A percentile compares a stretch with the other conserved stretches of the same genome.
These are phyloP conservation scores for Nematostella vectensis DNA, from an alignment of 92 coral and sea anemone species.

Conservation along the genomic window DNA sequence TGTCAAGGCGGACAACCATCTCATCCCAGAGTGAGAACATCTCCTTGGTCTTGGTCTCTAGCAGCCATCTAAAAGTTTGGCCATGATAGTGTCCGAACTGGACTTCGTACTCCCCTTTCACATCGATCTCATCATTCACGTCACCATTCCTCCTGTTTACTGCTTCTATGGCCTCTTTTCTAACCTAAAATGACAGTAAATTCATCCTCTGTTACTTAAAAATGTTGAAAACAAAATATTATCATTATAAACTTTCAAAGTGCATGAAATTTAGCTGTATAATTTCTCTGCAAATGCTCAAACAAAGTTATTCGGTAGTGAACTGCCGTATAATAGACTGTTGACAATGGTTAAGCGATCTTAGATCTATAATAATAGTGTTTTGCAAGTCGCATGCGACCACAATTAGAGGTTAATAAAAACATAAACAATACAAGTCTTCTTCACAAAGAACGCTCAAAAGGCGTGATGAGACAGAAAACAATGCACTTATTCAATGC, in stretches of 20 bases:
- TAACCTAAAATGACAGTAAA: conserved; percentile 21
- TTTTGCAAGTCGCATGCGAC: too few relatives aligned
- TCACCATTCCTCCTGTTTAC: conserved; percentile 27
- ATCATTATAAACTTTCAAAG: not conserved
- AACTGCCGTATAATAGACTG: too few relatives aligned
- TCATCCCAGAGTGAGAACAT: conserved; percentile 22
- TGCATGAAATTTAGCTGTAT: not conserved
- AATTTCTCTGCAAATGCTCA: too few relatives aligned
- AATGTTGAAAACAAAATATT: not conserved
- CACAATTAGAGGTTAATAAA: too few relatives aligned
- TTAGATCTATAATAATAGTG: too few relatives aligned
- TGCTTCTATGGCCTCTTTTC: conserved; percentile 27
- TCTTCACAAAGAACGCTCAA: too few relatives aligned
- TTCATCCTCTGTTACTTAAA: too few relatives aligned
- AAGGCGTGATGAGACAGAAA: too few relatives aligned
- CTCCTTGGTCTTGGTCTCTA: conserved; percentile 29
- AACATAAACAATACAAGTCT: too few relatives aligned
- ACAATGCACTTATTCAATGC: too few relatives aligned
- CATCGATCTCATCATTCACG: conserved; percentile 23
- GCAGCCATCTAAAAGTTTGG: conserved; percentile 37
- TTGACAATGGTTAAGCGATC: too few relatives aligned
- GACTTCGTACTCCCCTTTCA: conserved; percentile 26
- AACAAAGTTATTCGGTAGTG: too few relatives aligned
- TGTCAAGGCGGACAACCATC: conserved; percentile 21
- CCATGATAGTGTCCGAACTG: conserved; percentile 47